Percentiles rank a stretch among this genome's conserved stretches.
These are phyloP conservation scores for Platyura marginata DNA, from an alignment of 1,140 invertebrate species.

Conservation along the genomic window DNA sequence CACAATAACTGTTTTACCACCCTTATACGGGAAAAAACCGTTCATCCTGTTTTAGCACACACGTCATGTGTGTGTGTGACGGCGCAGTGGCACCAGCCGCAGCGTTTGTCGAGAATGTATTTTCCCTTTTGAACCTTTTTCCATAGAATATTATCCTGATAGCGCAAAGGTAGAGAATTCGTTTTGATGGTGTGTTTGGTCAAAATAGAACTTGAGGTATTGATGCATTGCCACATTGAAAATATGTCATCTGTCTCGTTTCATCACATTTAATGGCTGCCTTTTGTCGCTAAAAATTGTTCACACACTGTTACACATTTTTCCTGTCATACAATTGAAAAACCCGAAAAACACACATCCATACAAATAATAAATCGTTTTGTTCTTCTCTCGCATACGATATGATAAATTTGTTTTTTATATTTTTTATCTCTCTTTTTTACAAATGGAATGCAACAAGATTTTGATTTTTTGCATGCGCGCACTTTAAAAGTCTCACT, in stretches of 20 bases:
- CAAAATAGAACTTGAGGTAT: not conserved
- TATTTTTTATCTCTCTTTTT: not conserved
- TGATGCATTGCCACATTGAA: conserved; percentile 1
- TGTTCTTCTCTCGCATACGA: not conserved
- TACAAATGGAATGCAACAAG: not conserved
- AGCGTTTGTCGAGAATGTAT: no score
- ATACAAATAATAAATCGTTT: not conserved
- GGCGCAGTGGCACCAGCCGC: no score
- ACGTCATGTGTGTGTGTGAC: no score
- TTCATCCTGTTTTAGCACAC: no score
- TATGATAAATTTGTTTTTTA: not conserved
- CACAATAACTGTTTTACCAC: not conserved
- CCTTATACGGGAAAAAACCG: no score
- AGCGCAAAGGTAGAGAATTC: no score
- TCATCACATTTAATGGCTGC: conserved; percentile 1
- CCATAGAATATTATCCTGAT: no score
- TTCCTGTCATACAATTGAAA: not conserved
- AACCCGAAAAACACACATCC: no score
- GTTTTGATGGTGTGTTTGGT: no score
- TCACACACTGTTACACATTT: conserved; percentile 1
- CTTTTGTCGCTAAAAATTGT: conserved; percentile 1
- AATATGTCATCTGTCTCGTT: conserved; percentile 1
- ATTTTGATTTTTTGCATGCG: not conserved
- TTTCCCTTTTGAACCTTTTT: no score
- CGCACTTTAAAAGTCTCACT: not conserved